A percentile compares a stretch with the other conserved stretches of the same genome.
Conservation (phyloP, 2,113 vertebrate genomes). For the Callipepla californica region DNA sequence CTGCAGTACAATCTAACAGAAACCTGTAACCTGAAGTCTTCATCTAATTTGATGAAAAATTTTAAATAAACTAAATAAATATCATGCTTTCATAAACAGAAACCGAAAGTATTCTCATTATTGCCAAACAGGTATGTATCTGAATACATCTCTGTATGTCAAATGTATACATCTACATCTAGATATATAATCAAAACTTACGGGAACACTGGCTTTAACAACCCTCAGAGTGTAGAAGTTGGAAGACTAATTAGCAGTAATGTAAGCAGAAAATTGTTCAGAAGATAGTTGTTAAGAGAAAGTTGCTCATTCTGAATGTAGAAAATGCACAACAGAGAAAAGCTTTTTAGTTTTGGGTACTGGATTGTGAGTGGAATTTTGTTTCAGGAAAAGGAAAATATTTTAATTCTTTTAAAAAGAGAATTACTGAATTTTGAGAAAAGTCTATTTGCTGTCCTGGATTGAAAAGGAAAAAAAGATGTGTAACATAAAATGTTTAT, state of each 20-base stretch:
- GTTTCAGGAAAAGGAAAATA: not conserved
- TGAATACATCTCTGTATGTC: not conserved
- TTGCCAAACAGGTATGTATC: not conserved
- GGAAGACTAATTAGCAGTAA: not conserved
- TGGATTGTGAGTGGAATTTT: not conserved
- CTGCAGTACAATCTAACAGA: not conserved
- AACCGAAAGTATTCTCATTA: not conserved
- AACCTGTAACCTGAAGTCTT: not conserved
- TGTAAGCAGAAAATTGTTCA: not conserved
- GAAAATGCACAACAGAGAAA: fast-evolving
- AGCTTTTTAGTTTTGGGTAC: not conserved
- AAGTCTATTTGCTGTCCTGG: not conserved
- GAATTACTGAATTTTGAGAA: not conserved
- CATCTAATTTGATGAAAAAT: not conserved
- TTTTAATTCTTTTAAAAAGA: not conserved
- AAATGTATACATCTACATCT: not conserved
- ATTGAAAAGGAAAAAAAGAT: not conserved
- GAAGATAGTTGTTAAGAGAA: not conserved
- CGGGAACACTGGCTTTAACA: not conserved
- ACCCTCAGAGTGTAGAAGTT: not conserved
- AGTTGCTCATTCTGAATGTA: not conserved
- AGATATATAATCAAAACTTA: not conserved
- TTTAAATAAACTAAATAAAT: constrained; percentile 15
- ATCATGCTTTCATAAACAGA: not conserved
- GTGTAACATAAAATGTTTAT: not conserved